Evolutionary conservation across 2,113 vertebrate species (phyloP), one percentile per base, ranked within the genome.

Genomic region (Ranitomeya variabilis): DNA sequence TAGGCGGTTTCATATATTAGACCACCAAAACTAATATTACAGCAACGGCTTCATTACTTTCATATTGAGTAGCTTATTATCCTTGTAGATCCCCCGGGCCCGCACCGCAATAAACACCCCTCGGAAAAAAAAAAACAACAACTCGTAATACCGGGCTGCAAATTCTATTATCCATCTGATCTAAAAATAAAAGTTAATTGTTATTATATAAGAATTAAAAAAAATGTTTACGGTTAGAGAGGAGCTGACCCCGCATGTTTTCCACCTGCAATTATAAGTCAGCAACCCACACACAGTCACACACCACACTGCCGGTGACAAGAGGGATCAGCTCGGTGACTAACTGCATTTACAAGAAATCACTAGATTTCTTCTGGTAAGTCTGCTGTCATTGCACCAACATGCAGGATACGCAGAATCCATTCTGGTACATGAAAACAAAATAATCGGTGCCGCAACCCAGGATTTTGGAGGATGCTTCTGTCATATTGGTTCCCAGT

Each of bases 231-330:
- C 55, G 71, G 60, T 60, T 87, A 92, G 26, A 92, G 83, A 91
- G 91, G 93, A 92, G 57, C 78, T 51, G 57, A 92, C 66, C 90
- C 92, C 87, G 91, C 91, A 93, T 89, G 91, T 90, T 92, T 93
- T 92, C 91, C 88, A 92, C 91, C 93, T 91, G 86, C 89, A 93
- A 91, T 90, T 87, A 91, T 92, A 92, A 93, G 92, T 93, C 93
- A 93, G 81, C 87, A 88, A 52, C 87, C 90, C 76, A 89, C 87
- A 67, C 87, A 67, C 82, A 89, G 71, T 67, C 71, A 88, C 91
- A 91, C 93, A 92, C 62, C 60, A 88, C 91, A 91, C 93, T 92
- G 60, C 60, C 87, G 82, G 87, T 90, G 77, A 93, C 93, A 93
- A 69, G 57, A 79, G 73, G 69, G 80, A 83, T 84, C 23, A 54